These are phyloP conservation scores for Autographa gamma DNA, from an alignment of 2,888 invertebrate species.

Conservation along the genomic window DNA sequence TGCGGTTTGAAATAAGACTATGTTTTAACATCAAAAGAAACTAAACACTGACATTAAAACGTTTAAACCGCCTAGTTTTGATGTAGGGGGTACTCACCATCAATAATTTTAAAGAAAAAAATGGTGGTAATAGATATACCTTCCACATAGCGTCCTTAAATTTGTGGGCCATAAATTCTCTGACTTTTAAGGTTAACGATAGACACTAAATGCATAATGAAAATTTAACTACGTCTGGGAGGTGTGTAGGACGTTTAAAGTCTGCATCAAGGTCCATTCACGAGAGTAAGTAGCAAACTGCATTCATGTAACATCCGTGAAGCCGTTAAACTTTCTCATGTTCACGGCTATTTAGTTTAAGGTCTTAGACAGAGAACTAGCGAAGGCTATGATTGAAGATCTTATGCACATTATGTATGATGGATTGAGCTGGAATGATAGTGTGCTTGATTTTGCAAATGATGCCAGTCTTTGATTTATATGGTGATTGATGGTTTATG, in stretches of 20 bases:
- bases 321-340: constrained; percentile 37
- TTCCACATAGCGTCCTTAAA: neutral
- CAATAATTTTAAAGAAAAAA: neutral
- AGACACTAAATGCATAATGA: neutral
- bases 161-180: neutral
- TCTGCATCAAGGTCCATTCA: constrained; percentile 25
- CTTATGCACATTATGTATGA: neutral
- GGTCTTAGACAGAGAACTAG: neutral
- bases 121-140: too few species aligned
- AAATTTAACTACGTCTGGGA: neutral
- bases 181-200: neutral
- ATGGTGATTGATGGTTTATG: neutral
- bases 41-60: neutral
- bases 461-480: neutral
- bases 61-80: neutral
- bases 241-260: constrained; percentile 14
- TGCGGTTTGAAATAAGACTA: neutral
- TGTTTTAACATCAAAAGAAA: neutral
- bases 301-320: constrained; percentile 48
- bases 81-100: neutral
- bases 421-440: neutral
- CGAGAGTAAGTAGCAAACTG: constrained; percentile 24
- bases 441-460: neutral
- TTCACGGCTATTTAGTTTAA: neutral
- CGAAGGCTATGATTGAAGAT: neutral